Conservation (phyloP, 23 tunicate genomes). For the Oikopleura vanhoeffeni region DNA sequence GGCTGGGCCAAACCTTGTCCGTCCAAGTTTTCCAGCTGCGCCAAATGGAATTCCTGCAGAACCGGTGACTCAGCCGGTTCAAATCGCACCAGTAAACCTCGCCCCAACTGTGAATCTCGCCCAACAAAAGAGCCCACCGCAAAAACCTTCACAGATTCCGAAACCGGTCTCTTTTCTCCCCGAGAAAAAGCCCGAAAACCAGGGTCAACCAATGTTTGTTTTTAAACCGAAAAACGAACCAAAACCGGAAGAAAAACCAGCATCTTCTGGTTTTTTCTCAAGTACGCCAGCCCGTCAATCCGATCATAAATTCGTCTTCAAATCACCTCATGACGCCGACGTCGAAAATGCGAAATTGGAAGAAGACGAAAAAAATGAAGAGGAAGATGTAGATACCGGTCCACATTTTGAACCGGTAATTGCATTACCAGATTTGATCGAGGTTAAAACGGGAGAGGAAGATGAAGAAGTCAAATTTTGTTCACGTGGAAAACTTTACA, state of each 20-base stretch:
- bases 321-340: conserved; percentile 88
- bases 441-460: conserved; percentile 82
- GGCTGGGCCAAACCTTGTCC: too few relatives aligned
- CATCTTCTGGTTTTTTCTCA: background rate
- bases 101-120: too few relatives aligned
- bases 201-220: background rate
- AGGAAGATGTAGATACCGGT: conserved; percentile 57
- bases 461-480: conserved; percentile 44
- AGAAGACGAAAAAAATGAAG: conserved; percentile 16
- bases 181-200: too few relatives aligned
- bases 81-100: too few relatives aligned
- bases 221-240: background rate
- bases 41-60: too few relatives aligned
- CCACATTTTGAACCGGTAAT: conserved; percentile 72
- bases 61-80: too few relatives aligned
- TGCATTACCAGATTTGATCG: conserved; percentile 50
- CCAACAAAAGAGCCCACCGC: too few relatives aligned
- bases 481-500: conserved; percentile 52
- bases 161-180: too few relatives aligned
- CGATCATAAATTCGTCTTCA: conserved; percentile 15
- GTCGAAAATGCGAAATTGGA: conserved; percentile 33
- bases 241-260: background rate
- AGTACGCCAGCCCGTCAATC: background rate
- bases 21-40: too few relatives aligned
- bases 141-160: too few relatives aligned